Base-by-base conservation (phyloP, 2,113 vertebrate species). In the Montifringilla adamsi region DNA sequence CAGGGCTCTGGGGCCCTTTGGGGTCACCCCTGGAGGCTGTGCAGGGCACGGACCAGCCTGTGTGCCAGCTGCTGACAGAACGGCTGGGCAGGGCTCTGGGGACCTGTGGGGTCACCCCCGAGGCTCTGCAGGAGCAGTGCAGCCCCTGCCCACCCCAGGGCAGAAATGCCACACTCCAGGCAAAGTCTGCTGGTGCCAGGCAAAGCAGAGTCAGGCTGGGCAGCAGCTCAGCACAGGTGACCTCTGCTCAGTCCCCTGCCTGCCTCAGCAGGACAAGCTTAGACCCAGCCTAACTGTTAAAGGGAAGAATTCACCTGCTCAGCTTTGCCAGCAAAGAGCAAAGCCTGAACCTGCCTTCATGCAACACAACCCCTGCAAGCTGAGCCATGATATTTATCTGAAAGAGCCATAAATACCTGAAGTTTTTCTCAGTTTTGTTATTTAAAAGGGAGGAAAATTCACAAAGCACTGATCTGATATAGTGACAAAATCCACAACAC, bases 321-420 rank as follows among this genome's bases (percentile, higher is more conserved):
- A 39, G 68, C 93, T 88, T 78, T 94, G 73, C 37, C 37, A 37
- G 37, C 37, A 37, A 37, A 37, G 37, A 37, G 37, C 37, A 37
- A 37, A 37, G 87, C 69, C 91, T 24, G 66, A 85, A 46, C 41
- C 69, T 82, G 58, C 75, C 78, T 92, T 37, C 92, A 56, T 76
- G 46, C 39, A 92, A 85, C 68, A 84, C 73, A 96, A 33, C 11
- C 82, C 62, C 80, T 78, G 59, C 35, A 60, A 77, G 89, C 85
- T 53, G 68, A 97, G 93, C 35, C 77, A 20, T 17, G 39, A 24
- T 44, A 67, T 35, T 95, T n/a, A 35, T 35, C 35, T 59, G 91
- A 49, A 81, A 87, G 62, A 72, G 41, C 37, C 84, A 93, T 85
- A 94, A 89, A 96, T 67, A 84, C 72, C 89, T 75, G 86, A 91